Percentiles rank a stretch among this genome's conserved stretches.
phyloP scores from a whole-genome alignment of 1,140 invertebrate species.

The Heliconius congener region DNA sequence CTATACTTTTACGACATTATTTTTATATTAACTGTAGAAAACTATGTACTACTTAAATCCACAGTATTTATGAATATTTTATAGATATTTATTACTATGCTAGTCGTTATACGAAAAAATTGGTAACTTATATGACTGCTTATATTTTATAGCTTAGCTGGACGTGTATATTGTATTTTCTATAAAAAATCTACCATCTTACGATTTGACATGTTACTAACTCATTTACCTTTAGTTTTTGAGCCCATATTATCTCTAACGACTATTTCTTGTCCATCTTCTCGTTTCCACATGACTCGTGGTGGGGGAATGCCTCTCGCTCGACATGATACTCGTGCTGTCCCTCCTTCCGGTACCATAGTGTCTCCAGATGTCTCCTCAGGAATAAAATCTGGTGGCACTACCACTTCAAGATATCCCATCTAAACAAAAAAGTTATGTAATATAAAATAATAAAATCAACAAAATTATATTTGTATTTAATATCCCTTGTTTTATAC shows the following conservation, averaged over 20 bases:
- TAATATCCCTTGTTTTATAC: no score
- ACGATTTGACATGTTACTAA: neutral
- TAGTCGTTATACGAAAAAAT: neutral
- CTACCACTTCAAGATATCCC: slow-evolving; percentile 91
- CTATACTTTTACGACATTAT: neutral
- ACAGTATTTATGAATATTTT: no score
- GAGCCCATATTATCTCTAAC: slow-evolving; percentile 85
- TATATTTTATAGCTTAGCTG: no score
- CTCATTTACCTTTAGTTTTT: slow-evolving; percentile 83
- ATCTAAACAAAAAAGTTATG: slow-evolving; percentile 80
- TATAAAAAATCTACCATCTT: no score
- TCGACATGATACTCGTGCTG: slow-evolving; percentile 85
- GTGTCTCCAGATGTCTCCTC: slow-evolving; percentile 92
- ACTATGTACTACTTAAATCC: no score
- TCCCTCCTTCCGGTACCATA: slow-evolving; percentile 91
- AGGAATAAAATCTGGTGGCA: slow-evolving; percentile 92
- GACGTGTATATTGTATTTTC: no score
- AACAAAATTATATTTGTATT: no score
- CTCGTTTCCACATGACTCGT: slow-evolving; percentile 92
- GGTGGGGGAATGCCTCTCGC: slow-evolving; percentile 93
- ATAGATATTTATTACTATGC: no score
- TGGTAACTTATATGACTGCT: neutral
- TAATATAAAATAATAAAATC: neutral
- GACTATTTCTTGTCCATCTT: slow-evolving; percentile 91
- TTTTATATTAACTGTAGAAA: neutral